A percentile compares a stretch with the other conserved stretches of the same genome.
Evolutionary conservation across 2,888 invertebrate genomes (phyloP).

Genomic region (Sicus ferrugineus): DNA sequence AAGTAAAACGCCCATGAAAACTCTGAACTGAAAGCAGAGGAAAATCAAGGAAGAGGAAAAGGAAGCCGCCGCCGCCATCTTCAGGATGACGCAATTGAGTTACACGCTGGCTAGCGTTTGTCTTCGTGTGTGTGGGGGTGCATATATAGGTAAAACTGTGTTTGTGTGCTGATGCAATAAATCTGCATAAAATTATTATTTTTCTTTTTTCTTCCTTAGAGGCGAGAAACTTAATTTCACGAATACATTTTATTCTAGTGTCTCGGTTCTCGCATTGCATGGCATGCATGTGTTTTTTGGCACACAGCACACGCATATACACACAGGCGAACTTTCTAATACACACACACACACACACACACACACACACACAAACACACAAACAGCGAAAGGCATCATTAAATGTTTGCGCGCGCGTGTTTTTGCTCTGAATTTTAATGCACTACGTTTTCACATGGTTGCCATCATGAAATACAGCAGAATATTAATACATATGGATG

Average conservation of each 20-base stretch:
- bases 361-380: conserved; percentile 28
- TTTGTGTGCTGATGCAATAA: conserved; percentile 10
- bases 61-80: background rate
- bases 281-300: background rate
- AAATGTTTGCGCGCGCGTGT: background rate
- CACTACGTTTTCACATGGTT: background rate
- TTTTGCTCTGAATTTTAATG: background rate
- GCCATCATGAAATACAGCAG: background rate
- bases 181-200: conserved; percentile 6
- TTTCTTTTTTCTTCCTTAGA: too few relatives aligned
- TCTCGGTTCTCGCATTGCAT: too few relatives aligned
- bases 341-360: background rate
- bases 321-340: background rate
- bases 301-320: too few relatives aligned
- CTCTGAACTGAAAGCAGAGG: background rate
- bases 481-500: background rate
- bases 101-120: background rate
- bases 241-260: background rate
- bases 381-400: conserved; percentile 3
- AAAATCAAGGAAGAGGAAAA: background rate
- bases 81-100: background rate
- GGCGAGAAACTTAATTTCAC: background rate
- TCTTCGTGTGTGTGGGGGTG: background rate
- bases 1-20: background rate
- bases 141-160: conserved; percentile 3